These are phyloP conservation scores for Glandiceps talaboti DNA, from an alignment of 53 echinoderm and acorn worm genomes.

Conservation along the genomic window DNA sequence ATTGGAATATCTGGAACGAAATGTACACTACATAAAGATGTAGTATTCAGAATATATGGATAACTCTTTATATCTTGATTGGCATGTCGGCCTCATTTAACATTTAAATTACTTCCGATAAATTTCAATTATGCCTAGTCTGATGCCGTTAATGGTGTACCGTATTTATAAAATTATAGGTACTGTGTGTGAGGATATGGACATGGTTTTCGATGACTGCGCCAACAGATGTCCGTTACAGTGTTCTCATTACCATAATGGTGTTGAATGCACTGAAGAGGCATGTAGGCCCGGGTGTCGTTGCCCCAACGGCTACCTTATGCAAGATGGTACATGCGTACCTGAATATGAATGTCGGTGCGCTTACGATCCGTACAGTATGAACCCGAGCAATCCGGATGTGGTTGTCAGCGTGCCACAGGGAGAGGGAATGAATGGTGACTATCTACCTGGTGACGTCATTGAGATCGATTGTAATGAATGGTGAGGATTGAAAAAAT, in stretches of 20 bases:
- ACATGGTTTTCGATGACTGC: conserved; percentile 36
- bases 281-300: conserved; percentile 63
- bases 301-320: conserved; percentile 56
- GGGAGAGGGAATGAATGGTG: background rate
- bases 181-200: too few species aligned
- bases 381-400: too few species aligned
- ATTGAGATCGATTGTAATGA: background rate
- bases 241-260: conserved; percentile 55
- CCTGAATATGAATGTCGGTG: conserved; percentile 56
- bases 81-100: too few species aligned
- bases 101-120: too few species aligned
- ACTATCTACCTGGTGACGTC: background rate
- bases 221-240: conserved; percentile 57
- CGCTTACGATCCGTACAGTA: conserved; percentile 40
- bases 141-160: too few species aligned
- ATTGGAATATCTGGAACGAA: too few species aligned
- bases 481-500: background rate
- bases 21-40: too few species aligned
- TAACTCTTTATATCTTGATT: too few species aligned
- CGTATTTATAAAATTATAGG: too few species aligned
- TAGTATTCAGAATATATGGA: too few species aligned
- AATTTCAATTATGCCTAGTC: too few species aligned
- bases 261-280: conserved; percentile 32
- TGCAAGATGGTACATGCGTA: conserved; percentile 62
- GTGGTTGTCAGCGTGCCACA: too few species aligned